Conservation (phyloP, 2,797 vertebrate species). For the Amniataba percoides region DNA sequence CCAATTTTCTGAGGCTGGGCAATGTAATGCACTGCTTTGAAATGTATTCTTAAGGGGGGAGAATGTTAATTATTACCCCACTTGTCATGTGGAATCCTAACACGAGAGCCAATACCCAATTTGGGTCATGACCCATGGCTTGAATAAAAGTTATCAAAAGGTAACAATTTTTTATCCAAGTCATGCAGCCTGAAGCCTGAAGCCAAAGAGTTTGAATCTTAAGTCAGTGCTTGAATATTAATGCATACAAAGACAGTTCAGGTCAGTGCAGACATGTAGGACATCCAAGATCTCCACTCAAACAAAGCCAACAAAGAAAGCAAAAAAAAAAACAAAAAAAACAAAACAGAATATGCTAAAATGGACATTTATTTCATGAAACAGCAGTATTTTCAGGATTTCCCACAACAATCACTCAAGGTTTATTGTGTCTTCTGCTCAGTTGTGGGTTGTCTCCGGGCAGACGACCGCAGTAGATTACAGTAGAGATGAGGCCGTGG, state of each 20-base stretch:
- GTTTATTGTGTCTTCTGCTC: not conserved
- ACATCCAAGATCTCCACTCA: slow-evolving; percentile 1
- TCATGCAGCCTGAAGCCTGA: slow-evolving; percentile 24
- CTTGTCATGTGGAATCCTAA: slow-evolving; percentile 54
- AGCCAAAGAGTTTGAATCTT: slow-evolving; percentile 11
- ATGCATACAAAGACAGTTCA: slow-evolving; percentile 22
- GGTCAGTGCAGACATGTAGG: slow-evolving; percentile 1
- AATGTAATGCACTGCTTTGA: slow-evolving; percentile 31
- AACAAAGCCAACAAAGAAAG: not conserved
- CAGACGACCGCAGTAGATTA: not conserved
- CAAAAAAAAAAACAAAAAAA: no score
- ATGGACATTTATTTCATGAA: not conserved
- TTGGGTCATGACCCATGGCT: slow-evolving; percentile 13
- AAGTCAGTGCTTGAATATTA: slow-evolving; percentile 30
- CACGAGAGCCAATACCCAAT: slow-evolving; percentile 31
- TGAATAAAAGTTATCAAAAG: slow-evolving; percentile 34
- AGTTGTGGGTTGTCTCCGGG: not conserved
- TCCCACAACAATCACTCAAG: not conserved
- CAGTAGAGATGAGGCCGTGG: slow-evolving; percentile 24
- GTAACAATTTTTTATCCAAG: slow-evolving; percentile 9
- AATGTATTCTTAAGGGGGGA: slow-evolving; percentile 20
- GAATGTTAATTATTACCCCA: slow-evolving; percentile 30
- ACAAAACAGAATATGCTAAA: not conserved
- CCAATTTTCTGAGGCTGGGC: slow-evolving; percentile 23
- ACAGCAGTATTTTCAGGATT: not conserved